These are phyloP conservation scores for Telmatherina bonti DNA, from an alignment of 2,797 vertebrate species.

Conservation along the genomic window DNA sequence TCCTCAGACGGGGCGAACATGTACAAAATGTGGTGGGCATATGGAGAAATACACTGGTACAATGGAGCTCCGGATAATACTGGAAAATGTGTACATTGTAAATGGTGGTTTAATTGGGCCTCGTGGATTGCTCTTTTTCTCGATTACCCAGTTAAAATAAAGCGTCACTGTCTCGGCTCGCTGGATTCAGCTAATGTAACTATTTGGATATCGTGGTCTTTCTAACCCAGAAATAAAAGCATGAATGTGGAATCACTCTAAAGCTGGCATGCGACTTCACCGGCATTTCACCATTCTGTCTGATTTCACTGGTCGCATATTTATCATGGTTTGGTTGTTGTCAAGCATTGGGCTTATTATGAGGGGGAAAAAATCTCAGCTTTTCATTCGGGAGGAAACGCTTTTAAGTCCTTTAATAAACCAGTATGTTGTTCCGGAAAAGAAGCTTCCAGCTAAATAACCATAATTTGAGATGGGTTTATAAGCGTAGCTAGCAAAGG, in stretches of 20 bases:
- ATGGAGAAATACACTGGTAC: not conserved
- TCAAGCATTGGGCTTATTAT: constrained; percentile 3
- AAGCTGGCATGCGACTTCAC: constrained; percentile 27
- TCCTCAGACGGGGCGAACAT: constrained; percentile 19
- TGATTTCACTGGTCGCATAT: constrained; percentile 36
- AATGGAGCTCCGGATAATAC: constrained; percentile 3
- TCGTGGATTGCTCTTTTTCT: constrained; percentile 60
- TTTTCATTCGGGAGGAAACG: not conserved
- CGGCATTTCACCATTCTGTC: constrained; percentile 53
- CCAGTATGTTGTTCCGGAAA: fast-evolving
- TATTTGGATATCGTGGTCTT: not conserved
- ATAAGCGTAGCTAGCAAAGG: constrained; percentile 44
- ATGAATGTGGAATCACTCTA: constrained; percentile 10
- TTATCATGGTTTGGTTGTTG: constrained; percentile 33
- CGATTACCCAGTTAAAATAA: constrained; percentile 56
- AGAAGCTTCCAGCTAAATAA: not conserved
- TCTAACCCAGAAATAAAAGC: not conserved
- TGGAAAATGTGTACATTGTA: constrained; percentile 26
- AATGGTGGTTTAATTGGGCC: constrained; percentile 66
- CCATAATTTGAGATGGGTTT: constrained; percentile 29
- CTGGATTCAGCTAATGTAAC: constrained; percentile 24
- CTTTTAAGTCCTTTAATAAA: not conserved
- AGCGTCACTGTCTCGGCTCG: constrained; percentile 44
- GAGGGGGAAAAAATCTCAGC: not conserved
- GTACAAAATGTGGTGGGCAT: constrained; percentile 13